These are phyloP conservation scores for Drosophila asahinai DNA, from an alignment of 1,140 invertebrate genomes.

Conservation along the genomic window DNA sequence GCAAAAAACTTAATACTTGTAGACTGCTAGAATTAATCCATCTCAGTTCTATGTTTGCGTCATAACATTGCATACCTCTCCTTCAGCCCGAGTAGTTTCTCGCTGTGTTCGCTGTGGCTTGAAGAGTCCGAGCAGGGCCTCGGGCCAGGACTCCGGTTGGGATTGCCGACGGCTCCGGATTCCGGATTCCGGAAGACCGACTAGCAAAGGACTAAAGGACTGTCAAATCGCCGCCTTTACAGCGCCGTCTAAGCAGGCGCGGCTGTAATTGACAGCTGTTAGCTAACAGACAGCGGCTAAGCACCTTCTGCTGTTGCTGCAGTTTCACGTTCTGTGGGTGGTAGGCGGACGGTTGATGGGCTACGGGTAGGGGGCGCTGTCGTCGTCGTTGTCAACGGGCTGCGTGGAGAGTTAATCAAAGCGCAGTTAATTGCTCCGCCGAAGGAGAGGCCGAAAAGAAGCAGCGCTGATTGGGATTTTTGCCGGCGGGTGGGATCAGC, in stretches of 20 bases:
- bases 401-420: slow-evolving; percentile 79
- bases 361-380: slow-evolving; percentile 45
- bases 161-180: not conserved
- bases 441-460: slow-evolving; percentile 68
- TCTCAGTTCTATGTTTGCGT: not conserved
- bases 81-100: not conserved
- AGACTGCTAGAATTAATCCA: not conserved
- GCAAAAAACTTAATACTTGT: too few relatives aligned
- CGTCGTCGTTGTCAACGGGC: slow-evolving; percentile 75
- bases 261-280: slow-evolving; percentile 78
- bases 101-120: slow-evolving; percentile 4
- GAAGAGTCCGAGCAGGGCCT: not conserved
- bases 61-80: not conserved
- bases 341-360: not conserved
- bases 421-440: slow-evolving; percentile 81
- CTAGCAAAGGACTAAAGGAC: slow-evolving; percentile 13
- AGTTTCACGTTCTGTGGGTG: not conserved
- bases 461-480: slow-evolving; percentile 63
- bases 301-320: slow-evolving; percentile 19
- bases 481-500: not conserved
- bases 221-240: slow-evolving; percentile 47
- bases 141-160: not conserved
- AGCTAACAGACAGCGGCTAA: slow-evolving; percentile 66
- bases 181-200: slow-evolving; percentile 12
- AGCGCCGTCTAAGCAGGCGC: slow-evolving; percentile 55